Conservation (phyloP, 2,888 invertebrate species). For the Dryobotodes eremita region DNA sequence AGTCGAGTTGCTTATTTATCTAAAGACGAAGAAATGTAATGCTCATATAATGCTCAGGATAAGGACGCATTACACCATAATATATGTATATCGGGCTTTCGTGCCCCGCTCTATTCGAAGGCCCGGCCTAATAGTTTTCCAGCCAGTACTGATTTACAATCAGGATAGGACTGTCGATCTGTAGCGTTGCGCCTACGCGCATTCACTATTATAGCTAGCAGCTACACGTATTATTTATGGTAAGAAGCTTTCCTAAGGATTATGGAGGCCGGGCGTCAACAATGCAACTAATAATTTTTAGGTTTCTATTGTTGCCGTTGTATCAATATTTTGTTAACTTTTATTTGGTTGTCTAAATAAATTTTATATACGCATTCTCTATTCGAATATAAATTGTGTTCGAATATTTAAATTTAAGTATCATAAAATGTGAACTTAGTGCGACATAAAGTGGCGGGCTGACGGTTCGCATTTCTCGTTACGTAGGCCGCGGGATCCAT, state of each 20-base stretch:
- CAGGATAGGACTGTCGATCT: slow-evolving; percentile 88
- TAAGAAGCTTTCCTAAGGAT: slow-evolving; percentile 90
- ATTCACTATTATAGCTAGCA: slow-evolving; percentile 85
- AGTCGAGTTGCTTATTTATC: slow-evolving; percentile 27
- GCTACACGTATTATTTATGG: slow-evolving; percentile 90
- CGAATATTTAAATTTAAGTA: slow-evolving; percentile 68
- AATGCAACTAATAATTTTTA: slow-evolving; percentile 82
- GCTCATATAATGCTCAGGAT: slow-evolving; percentile 52
- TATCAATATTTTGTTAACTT: slow-evolving; percentile 74
- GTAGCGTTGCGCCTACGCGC: slow-evolving; percentile 86
- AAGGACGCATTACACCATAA: slow-evolving; percentile 61
- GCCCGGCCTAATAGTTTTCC: slow-evolving; percentile 77
- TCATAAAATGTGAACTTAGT: slow-evolving; percentile 68
- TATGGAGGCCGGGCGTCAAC: slow-evolving; percentile 89
- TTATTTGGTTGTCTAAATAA: slow-evolving; percentile 71
- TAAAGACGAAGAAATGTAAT: slow-evolving; percentile 52
- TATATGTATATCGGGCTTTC: slow-evolving; percentile 61
- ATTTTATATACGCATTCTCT: slow-evolving; percentile 59
- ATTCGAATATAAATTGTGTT: slow-evolving; percentile 65
- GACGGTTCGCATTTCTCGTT: slow-evolving; percentile 70
- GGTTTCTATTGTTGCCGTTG: slow-evolving; percentile 71
- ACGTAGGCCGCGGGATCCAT: slow-evolving; percentile 61
- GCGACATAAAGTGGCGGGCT: slow-evolving; percentile 68
- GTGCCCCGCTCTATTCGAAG: slow-evolving; percentile 69
- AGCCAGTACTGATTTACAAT: slow-evolving; percentile 88